A percentile compares a stretch with the other conserved stretches of the same genome.
Conservation (phyloP, 2,888 invertebrate species). For the Lutraria lutraria region DNA sequence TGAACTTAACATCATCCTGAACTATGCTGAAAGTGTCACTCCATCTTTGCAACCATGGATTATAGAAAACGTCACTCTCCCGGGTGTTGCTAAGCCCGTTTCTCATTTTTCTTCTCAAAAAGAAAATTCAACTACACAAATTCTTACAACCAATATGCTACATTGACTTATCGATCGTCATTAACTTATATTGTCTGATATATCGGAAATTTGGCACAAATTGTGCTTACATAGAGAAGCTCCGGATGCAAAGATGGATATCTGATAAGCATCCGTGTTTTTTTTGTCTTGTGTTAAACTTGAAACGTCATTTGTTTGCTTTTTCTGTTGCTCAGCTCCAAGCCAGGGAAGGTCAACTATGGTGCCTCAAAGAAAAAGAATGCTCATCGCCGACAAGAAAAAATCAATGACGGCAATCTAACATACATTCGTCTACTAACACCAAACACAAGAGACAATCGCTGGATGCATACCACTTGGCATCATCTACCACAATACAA, state of each 20-base stretch:
- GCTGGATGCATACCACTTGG: conserved; percentile 85
- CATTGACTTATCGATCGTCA: too few relatives aligned
- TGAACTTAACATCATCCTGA: neutral
- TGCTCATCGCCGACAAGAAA: conserved; percentile 44
- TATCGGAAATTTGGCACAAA: neutral
- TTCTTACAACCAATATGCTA: too few relatives aligned
- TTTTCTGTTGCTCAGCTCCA: conserved; percentile 53
- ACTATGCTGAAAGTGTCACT: neutral
- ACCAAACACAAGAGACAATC: conserved; percentile 79
- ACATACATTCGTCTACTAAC: conserved; percentile 79
- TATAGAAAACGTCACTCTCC: neutral
- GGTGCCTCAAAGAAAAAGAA: conserved; percentile 35
- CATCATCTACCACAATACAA: conserved; percentile 83
- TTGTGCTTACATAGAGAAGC: neutral
- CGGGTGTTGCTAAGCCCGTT: neutral
- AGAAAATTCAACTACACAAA: too few relatives aligned
- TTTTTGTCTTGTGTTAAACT: neutral
- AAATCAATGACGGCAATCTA: conserved; percentile 61
- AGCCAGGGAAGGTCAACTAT: conserved; percentile 32
- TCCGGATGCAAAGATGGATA: conserved; percentile 4
- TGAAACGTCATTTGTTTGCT: conserved; percentile 5
- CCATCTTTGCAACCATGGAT: neutral
- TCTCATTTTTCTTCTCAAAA: too few relatives aligned
- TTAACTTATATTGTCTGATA: neutral
- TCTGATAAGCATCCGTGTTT: neutral